Base-by-base conservation (phyloP, 53 echinoderm and acorn worm genomes). In the Antedon mediterranea region DNA sequence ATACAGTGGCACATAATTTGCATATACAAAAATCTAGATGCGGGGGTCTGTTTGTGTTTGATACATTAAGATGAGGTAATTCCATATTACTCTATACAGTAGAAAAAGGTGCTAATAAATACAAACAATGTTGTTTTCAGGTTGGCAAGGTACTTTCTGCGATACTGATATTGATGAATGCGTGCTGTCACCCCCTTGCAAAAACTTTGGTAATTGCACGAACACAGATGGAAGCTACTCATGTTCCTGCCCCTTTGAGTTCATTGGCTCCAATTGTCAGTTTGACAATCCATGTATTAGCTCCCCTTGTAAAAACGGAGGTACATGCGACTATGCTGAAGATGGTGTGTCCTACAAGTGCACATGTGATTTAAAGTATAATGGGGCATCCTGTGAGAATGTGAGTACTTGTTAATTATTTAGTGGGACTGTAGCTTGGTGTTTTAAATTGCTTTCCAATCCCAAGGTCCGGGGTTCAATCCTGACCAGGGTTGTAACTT, bases 271-370 rank as follows among this genome's bases (percentile, higher is more conserved):
- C 3, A 18, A 57, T 23, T 57, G 57, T 18, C 23, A 8, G 3
- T 11, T 11, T 57, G 57, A 23, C 11, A 57, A 57, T 57, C 57
- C 57, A 57, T 57, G 57, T 26, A 18, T 57, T 3, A 57, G 11
- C 14, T 57, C 57, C 23, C 84, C 82, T 7, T 95, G 97, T 34
- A 32, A 44, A 0, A 95, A 95, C 37, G 91, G 85, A 4, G 89
- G 89, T 9, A 77, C 82, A 3, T 95, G 97, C 71, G n/a, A n/a
- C n/a, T n/a, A n/a, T n/a, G n/a, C n/a, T n/a, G n/a, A n/a, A n/a
- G n/a, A n/a, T n/a, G n/a, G n/a, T n/a, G n/a, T 37, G 37, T 11
- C 37, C 4, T 37, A 37, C 11, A 15, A 57, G 2, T 57, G 57
- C 57, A 57, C 2, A 11, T 57, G 57, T 23, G 23, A 57, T 57